Percentiles rank a stretch among this genome's conserved stretches.
These are phyloP conservation scores for Synergus japonicus DNA, from an alignment of 2,888 invertebrate species.

Conservation along the genomic window DNA sequence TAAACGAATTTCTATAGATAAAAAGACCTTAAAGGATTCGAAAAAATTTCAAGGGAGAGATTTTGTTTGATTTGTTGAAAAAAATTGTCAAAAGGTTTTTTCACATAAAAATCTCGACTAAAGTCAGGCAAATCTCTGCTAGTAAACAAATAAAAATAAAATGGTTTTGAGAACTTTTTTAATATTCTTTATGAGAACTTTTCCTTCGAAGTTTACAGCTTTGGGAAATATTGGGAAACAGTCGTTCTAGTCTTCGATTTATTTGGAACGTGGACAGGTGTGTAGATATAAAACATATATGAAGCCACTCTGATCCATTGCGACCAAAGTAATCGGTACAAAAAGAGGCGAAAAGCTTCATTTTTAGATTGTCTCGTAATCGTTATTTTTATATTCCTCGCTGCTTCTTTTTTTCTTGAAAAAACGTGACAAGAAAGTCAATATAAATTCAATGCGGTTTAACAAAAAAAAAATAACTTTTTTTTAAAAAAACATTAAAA, in stretches of 20 bases:
- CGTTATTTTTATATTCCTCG: background rate
- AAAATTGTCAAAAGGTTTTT: no score
- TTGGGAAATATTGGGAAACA: conserved; percentile 35
- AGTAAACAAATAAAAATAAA: no score
- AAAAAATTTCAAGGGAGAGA: no score
- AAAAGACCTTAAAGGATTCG: no score
- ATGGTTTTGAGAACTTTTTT: no score
- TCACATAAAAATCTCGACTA: no score
- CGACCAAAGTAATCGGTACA: conserved; percentile 5
- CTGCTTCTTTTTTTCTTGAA: background rate
- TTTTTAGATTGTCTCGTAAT: background rate
- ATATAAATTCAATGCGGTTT: no score
- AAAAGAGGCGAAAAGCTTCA: background rate
- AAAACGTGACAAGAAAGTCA: background rate
- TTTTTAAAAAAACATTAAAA: no score
- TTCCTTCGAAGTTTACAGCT: background rate
- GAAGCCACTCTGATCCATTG: conserved; percentile 19
- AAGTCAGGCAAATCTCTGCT: no score
- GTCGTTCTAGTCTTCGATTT: background rate
- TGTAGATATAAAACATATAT: conserved; percentile 1
- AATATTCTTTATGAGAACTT: no score
- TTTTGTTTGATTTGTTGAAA: no score
- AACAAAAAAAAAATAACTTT: background rate
- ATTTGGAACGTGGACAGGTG: conserved; percentile 20
- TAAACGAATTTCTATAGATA: no score